Percentiles rank a stretch among this genome's conserved stretches.
phyloP scores from a whole-genome alignment of 2,113 vertebrate species.

The Microtus pennsylvanicus region DNA sequence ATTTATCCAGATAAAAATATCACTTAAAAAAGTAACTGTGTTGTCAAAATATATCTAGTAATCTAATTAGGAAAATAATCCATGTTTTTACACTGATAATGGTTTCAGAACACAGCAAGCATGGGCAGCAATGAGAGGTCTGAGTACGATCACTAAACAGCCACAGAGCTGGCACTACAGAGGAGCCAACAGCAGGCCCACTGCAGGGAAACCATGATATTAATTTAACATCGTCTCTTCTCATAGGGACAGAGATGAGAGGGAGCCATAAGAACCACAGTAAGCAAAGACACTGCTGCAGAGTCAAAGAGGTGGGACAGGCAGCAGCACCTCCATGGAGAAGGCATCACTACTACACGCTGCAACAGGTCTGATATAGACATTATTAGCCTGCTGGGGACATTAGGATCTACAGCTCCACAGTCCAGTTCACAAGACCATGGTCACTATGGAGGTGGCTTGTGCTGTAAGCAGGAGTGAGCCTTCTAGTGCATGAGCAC shows the following conservation, averaged over 20 bases:
- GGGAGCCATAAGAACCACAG: accelerated
- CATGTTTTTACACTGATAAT: background rate
- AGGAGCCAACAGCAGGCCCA: background rate
- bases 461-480: background rate
- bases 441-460: accelerated
- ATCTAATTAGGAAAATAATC: background rate
- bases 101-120: background rate
- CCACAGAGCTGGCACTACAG: background rate
- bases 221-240: no score
- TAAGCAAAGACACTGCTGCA: accelerated
- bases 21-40: background rate
- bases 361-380: accelerated
- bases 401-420: no score
- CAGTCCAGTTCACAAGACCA: background rate
- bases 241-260: background rate
- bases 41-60: background rate
- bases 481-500: background rate
- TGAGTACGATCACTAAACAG: accelerated
- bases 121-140: background rate
- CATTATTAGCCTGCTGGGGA: accelerated
- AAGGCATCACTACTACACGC: no score
- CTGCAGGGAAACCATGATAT: background rate
- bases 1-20: background rate
- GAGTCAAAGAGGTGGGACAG: background rate
- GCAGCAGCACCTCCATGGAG: background rate